Base-by-base conservation (phyloP, 2,888 invertebrate species). In the Abscondita cerata region DNA sequence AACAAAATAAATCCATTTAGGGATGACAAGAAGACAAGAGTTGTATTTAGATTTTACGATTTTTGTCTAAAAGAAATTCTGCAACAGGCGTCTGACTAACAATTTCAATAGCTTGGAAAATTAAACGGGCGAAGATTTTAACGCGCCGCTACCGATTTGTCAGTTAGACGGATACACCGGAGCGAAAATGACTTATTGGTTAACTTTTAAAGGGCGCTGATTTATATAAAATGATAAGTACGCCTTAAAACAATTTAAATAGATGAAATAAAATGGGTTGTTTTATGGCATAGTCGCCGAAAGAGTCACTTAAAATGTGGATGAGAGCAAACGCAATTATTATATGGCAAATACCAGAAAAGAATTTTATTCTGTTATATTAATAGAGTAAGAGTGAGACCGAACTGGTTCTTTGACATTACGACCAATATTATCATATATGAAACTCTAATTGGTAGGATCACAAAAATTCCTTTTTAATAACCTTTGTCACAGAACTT, bases 101-200 rank as follows among this genome's bases (percentile, higher is more conserved):
- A 69, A 64, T 64, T 69, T 69, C 73, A 72, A 72, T 70, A 72
- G 73, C 71, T 68, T 59, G 73, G 73, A 72, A 73, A 73, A 73
- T 73, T 73, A 73, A 74, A 73, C 72, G 69, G 68, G 60, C 69
- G 63, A 25, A 62, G 71, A 73, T 73, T 73, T 70, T 70, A 73
- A 69, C 72, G 70, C 70, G 68, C 68, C 68, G 65, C 61, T 62
- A 67, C 70, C 70, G 70, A 70, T 72, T 72, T 71, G 70, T 72
- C 72, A 70, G 68, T 67, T 25, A 67, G 69, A 70, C 66, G 66
- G 67, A 67, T 58, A 70, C 70, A 69, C 68, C 69, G 67, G 68
- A 69, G 70, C 69, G 68, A 65, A 67, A 69, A 70, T 70, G 69
- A 70, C 70, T 69, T 70, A 70, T 70, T 68, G 70, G 68, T 65